Percentiles rank a stretch among this genome's conserved stretches.
Evolutionary conservation across 2,797 vertebrate genomes (phyloP).

Genomic region (Macrochelys suwanniensis): DNA sequence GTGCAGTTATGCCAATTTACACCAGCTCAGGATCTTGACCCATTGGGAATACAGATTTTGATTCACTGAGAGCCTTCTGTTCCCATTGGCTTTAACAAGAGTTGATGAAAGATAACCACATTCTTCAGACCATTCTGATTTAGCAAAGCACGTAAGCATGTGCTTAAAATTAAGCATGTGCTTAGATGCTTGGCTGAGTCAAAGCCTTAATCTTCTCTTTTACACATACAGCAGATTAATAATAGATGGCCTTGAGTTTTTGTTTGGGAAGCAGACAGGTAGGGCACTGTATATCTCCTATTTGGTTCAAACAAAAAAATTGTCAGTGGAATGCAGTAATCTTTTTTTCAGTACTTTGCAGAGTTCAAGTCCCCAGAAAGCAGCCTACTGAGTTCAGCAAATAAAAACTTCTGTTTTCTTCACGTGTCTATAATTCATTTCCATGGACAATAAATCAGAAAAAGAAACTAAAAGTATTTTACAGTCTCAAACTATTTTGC

Average conservation of each 20-base stretch:
- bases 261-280: conserved; percentile 30
- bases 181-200: background rate
- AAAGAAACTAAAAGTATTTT: conserved; percentile 36
- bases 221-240: background rate
- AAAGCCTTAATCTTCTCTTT: background rate
- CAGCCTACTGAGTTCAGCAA: conserved; percentile 71
- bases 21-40: background rate
- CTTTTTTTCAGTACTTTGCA: conserved; percentile 76
- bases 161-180: background rate
- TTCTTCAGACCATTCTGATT: background rate
- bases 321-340: conserved; percentile 60
- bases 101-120: background rate
- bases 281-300: conserved; percentile 53
- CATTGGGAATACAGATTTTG: background rate
- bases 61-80: background rate
- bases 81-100: background rate
- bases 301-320: conserved; percentile 64
- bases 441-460: conserved; percentile 78
- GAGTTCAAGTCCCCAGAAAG: conserved; percentile 70
- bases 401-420: conserved; percentile 73
- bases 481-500: conserved; percentile 70
- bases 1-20: background rate
- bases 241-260: background rate
- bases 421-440: conserved; percentile 71
- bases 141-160: background rate